Base-by-base conservation (phyloP, 2,797 vertebrate genomes). In the Alectoris magna region DNA sequence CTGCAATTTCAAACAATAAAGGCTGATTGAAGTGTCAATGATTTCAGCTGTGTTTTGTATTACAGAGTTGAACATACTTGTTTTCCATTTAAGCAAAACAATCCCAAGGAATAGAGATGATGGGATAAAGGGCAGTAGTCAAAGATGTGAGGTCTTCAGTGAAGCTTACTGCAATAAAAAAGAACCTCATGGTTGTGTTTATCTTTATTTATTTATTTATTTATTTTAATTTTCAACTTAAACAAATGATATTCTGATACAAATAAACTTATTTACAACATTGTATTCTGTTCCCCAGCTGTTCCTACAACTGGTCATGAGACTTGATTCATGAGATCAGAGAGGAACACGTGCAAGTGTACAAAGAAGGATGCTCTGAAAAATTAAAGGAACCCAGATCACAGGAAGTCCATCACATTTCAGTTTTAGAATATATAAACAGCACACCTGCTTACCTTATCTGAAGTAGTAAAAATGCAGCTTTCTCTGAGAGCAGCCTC, bases 11-110 rank as follows among this genome's bases (percentile, higher is more conserved):
- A 86, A 71, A 96, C 95, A 96, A 96, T 97, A 94, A 97, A 95
- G 71, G 34, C 90, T 97, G 94, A 97, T 96, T 97, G 95, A 97
- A 97, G 92, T 93, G 95, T 97, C 92, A 95, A 31, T 87, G 95
- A 95, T 95, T 97, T 97, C 95, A 94, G 83, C 91, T 95, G 80
- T 96, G 86, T 95, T 97, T 96, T 94, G 51, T 91, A 88, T 88
- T 95, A 70, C 70, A 90, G 94, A 96, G 81, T 95, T 95, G 97
- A 96, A 96, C 85, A 95, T 34, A 18, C 7, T 91, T 89, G 88
- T 94, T 74, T 95, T 94, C 63, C 70, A 92, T 88, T 97, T 95
- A 96, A 94, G 86, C 67, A 96, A 91, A 97, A 95, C 94, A 82
- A 72, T 80, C 86, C 46, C 70, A 69, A 95, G 90, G 96, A 88